phyloP scores from a whole-genome alignment of 1,140 invertebrate genomes.

The Lasaia peninsularis region DNA sequence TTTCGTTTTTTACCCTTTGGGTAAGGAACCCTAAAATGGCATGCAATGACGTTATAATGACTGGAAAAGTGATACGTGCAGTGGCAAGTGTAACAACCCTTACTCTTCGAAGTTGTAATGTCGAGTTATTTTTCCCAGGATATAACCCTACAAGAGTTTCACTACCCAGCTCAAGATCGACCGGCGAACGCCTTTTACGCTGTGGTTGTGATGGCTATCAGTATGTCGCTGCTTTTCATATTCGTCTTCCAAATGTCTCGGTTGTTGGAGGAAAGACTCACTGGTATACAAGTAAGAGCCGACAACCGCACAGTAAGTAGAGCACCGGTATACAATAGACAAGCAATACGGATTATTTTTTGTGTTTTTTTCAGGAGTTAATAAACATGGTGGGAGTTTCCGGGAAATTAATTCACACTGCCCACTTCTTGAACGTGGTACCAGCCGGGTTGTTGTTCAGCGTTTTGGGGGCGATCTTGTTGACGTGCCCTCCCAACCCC shows the following conservation, averaged over 20 bases:
- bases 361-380: constrained; percentile 41
- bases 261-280: constrained; percentile 40
- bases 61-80: too few species aligned
- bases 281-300: constrained; percentile 50
- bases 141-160: constrained; percentile 47
- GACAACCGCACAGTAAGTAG: too few species aligned
- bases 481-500: constrained; percentile 28
- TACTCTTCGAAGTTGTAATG: too few species aligned
- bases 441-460: constrained; percentile 39
- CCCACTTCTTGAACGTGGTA: constrained; percentile 47
- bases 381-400: constrained; percentile 60
- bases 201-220: constrained; percentile 20
- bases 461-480: constrained; percentile 26
- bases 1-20: too few species aligned
- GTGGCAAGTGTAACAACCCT: too few species aligned
- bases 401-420: constrained; percentile 26
- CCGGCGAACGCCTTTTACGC: neutral
- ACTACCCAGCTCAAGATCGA: constrained; percentile 27
- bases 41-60: too few species aligned
- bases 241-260: constrained; percentile 44
- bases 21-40: too few species aligned
- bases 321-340: too few species aligned
- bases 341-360: too few species aligned
- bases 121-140: constrained; percentile 38
- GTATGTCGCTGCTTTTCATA: constrained; percentile 32